phyloP scores from a whole-genome alignment of 1,140 invertebrate genomes.

The Bombus confusus region DNA sequence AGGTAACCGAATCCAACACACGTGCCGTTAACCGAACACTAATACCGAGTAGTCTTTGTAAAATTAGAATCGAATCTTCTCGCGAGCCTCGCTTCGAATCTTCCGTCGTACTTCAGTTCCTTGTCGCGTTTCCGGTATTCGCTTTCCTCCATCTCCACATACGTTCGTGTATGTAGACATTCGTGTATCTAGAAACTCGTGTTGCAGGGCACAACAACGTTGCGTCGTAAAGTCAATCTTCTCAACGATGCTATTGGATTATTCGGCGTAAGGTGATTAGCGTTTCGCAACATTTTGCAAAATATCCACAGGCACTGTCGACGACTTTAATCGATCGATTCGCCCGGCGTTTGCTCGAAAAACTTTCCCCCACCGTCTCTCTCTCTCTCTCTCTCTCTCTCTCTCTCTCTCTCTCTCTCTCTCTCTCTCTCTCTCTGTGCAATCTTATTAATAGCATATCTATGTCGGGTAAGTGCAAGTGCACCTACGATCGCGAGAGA shows the following conservation, averaged over 20 bases:
- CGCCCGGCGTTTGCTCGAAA: conserved; percentile 10
- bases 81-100: no score
- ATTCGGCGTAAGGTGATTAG: conserved; percentile 34
- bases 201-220: neutral
- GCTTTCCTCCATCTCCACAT: neutral
- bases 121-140: neutral
- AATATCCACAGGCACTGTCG: conserved; percentile 21
- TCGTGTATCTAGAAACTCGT: fast-evolving
- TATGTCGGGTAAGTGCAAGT: conserved; percentile 46
- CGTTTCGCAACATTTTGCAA: conserved; percentile 27
- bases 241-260: conserved; percentile 34
- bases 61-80: no score
- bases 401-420: neutral
- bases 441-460: conserved; percentile 55
- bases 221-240: neutral
- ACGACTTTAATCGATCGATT: conserved; percentile 16
- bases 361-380: neutral
- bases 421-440: neutral
- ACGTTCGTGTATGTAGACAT: no score
- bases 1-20: no score
- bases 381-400: neutral
- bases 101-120: fast-evolving
- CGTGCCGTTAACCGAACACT: no score
- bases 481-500: conserved; percentile 19
- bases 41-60: no score